phyloP scores from a whole-genome alignment of 2,797 vertebrate species.

The Zalophus californianus region DNA sequence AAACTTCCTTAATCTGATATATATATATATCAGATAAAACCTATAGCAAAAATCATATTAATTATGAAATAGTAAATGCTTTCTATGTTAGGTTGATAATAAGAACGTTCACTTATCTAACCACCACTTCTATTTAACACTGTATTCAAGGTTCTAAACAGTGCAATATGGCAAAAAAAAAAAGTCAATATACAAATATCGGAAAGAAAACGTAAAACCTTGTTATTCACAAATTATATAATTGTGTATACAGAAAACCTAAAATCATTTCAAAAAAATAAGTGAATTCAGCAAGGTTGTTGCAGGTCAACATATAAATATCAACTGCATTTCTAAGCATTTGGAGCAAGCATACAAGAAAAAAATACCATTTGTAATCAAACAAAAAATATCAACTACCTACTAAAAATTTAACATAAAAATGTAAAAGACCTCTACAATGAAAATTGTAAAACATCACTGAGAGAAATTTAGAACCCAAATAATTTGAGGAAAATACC shows the following conservation, averaged over 20 bases:
- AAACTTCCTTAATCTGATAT: not conserved
- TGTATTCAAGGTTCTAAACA: not conserved
- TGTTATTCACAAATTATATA: not conserved
- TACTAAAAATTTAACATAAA: slow-evolving; percentile 2
- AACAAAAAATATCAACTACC: not conserved
- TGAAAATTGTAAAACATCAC: not conserved
- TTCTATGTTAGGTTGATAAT: not conserved
- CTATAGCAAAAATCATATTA: not conserved
- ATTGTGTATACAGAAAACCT: not conserved
- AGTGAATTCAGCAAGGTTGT: not conserved
- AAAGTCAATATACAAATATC: not conserved
- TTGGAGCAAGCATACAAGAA: not conserved
- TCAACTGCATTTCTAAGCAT: not conserved
- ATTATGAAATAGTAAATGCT: not conserved
- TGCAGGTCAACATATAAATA: not conserved
- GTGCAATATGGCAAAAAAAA: not conserved
- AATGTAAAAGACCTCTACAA: not conserved
- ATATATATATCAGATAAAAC: not conserved
- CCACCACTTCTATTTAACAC: not conserved
- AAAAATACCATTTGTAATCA: not conserved
- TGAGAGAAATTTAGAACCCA: slow-evolving; percentile 1
- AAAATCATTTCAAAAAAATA: slow-evolving; percentile 37
- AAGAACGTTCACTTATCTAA: slow-evolving; percentile 16
- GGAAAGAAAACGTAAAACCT: slow-evolving; percentile 28
- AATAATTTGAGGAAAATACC: not conserved